Percentiles rank a stretch among this genome's conserved stretches.
Evolutionary conservation across 1,140 invertebrate genomes (phyloP).

Genomic region (Rhysida immarginata): DNA sequence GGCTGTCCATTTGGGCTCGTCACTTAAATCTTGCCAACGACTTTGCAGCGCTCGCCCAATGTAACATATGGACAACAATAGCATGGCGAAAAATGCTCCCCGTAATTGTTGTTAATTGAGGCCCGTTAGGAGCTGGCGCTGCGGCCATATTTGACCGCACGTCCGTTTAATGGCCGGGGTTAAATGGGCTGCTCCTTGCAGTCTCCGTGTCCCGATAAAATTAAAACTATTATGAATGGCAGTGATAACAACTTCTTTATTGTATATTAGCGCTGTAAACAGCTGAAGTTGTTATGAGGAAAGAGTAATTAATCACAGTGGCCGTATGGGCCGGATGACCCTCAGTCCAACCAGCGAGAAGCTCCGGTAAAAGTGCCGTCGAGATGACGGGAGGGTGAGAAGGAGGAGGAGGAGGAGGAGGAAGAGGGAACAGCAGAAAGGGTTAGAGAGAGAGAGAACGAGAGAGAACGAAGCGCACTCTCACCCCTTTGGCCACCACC

Average conservation of each 20-base stretch:
- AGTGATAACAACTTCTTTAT: conserved; percentile 8
- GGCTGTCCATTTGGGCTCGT: no score
- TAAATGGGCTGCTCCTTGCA: background rate
- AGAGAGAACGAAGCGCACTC: background rate
- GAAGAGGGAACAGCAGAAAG: no score
- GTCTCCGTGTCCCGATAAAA: conserved; percentile 2
- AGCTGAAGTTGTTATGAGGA: conserved; percentile 1
- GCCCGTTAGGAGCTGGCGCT: background rate
- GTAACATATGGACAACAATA: background rate
- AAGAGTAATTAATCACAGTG: background rate
- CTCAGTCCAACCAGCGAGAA: no score
- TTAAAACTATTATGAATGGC: conserved; percentile 8
- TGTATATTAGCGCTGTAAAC: conserved; percentile 7
- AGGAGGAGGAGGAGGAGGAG: no score
- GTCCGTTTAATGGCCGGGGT: background rate
- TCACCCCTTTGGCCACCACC: background rate
- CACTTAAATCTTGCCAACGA: no score
- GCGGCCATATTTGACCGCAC: conserved; percentile 3
- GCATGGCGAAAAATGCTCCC: background rate
- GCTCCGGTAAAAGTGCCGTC: no score
- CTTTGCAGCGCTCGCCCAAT: no score
- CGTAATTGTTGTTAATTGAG: conserved; percentile 8
- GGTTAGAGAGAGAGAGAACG: no score
- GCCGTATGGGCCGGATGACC: no score
- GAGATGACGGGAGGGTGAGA: no score